Conservation (phyloP, 2,797 vertebrate species). For the Heterohyrax brucei region DNA sequence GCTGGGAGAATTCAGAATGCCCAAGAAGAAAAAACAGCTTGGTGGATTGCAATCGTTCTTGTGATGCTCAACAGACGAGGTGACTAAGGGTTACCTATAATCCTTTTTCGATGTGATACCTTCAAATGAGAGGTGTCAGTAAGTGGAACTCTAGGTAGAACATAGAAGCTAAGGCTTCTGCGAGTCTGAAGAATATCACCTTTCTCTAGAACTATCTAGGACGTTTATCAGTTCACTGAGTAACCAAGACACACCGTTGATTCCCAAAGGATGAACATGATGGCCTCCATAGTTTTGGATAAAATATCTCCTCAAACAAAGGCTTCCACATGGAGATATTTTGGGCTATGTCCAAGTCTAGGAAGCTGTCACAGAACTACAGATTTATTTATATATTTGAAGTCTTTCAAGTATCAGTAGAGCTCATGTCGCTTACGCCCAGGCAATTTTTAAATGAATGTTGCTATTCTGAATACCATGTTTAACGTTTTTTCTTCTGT, state of each 20-base stretch:
- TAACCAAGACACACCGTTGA: background rate
- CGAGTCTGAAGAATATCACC: background rate
- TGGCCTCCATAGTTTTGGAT: background rate
- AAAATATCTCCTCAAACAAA: background rate
- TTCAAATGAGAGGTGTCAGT: background rate
- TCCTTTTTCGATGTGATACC: background rate
- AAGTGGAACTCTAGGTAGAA: background rate
- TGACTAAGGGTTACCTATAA: background rate
- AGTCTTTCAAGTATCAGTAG: background rate
- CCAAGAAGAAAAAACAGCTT: background rate
- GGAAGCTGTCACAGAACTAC: background rate
- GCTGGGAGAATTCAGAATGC: background rate
- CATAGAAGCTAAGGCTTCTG: background rate
- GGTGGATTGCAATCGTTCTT: background rate
- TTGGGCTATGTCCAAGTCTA: background rate
- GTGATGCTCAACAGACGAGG: background rate
- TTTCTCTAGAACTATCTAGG: background rate
- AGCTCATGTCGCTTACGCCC: background rate
- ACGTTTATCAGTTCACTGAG: background rate
- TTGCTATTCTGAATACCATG: background rate
- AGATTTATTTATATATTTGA: background rate
- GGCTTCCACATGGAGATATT: background rate
- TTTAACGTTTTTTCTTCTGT: slow-evolving; percentile 31
- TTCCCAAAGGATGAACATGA: background rate
- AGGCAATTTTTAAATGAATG: background rate